A percentile compares a stretch with the other conserved stretches of the same genome.
Conservation (phyloP, 2,888 invertebrate species). For the Trichogramma dendrolimi region DNA sequence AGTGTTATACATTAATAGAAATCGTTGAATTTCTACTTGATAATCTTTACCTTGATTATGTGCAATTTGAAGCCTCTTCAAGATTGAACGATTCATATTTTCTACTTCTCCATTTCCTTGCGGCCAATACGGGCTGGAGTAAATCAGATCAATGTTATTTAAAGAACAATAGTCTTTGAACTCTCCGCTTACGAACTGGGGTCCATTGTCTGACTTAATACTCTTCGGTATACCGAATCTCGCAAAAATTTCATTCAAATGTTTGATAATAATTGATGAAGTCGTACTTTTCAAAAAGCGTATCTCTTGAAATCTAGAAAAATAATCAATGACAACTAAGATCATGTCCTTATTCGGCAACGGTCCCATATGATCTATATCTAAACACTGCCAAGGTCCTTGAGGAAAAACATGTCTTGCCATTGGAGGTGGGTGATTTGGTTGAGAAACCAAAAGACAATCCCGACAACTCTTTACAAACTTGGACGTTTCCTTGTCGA, state of each 20-base stretch:
- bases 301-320: conserved; percentile 29
- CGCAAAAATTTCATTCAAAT: conserved; percentile 22
- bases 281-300: conserved; percentile 19
- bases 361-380: conserved; percentile 30
- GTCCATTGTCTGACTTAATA: too few relatives aligned
- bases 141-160: too few relatives aligned
- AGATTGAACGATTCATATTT: too few relatives aligned
- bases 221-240: too few relatives aligned
- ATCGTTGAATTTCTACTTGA: too few relatives aligned
- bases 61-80: too few relatives aligned
- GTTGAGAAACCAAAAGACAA: background rate
- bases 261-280: conserved; percentile 24
- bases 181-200: conserved; percentile 17
- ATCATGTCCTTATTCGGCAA: conserved; percentile 24
- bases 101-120: too few relatives aligned
- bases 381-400: conserved; percentile 20
- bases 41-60: too few relatives aligned
- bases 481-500: conserved; percentile 24
- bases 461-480: conserved; percentile 3
- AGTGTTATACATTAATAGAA: too few relatives aligned
- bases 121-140: too few relatives aligned
- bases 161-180: too few relatives aligned
- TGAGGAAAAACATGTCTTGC: conserved; percentile 6
- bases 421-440: conserved; percentile 7
- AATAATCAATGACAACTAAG: conserved; percentile 30